phyloP scores from a whole-genome alignment of 2,113 vertebrate species.

The Tachycineta bicolor region DNA sequence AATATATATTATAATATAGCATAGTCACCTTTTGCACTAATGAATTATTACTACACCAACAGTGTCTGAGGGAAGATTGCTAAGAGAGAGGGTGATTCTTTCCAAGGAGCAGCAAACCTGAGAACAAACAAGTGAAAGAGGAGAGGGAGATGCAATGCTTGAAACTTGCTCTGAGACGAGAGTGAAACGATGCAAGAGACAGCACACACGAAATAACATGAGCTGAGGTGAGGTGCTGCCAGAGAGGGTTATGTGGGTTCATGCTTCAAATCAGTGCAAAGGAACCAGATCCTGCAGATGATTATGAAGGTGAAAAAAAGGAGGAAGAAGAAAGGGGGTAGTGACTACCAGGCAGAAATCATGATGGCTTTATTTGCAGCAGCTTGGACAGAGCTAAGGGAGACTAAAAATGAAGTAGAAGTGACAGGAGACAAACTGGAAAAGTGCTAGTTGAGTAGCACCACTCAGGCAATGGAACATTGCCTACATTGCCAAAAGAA shows the following conservation, averaged over 20 bases:
- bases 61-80: neutral
- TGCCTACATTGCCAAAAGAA: too few species aligned
- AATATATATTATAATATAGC: neutral
- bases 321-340: neutral
- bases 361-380: neutral
- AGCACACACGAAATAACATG: neutral
- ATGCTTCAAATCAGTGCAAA: neutral
- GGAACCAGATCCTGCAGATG: rapidly evolving
- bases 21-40: neutral
- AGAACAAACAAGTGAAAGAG: neutral
- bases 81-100: neutral
- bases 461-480: neutral
- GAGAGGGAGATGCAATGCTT: neutral
- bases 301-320: neutral
- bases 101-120: neutral
- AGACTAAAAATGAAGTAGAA: neutral
- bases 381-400: neutral
- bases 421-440: neutral
- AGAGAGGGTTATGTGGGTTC: neutral
- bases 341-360: neutral
- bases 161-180: neutral
- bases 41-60: neutral
- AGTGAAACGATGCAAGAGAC: neutral
- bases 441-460: neutral
- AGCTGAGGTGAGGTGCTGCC: neutral